phyloP scores from a whole-genome alignment of 2,797 vertebrate genomes.

The Epinephelus awoara region DNA sequence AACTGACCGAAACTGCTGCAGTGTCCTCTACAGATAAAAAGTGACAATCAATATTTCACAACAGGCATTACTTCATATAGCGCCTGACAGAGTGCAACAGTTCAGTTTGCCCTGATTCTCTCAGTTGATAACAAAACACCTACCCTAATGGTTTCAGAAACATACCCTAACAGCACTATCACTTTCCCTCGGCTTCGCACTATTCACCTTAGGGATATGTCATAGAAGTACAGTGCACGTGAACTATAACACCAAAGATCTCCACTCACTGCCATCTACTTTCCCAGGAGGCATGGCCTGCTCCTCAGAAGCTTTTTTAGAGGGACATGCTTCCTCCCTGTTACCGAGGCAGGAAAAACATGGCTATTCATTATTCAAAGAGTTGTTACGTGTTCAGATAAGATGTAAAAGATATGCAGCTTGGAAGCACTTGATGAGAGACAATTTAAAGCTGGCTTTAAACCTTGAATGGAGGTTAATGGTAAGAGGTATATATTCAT shows the following conservation, averaged over 20 bases:
- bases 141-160: constrained; percentile 59
- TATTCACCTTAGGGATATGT: constrained; percentile 34
- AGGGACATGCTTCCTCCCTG: constrained; percentile 39
- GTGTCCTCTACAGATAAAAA: constrained; percentile 39
- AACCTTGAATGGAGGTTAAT: background rate
- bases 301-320: constrained; percentile 45
- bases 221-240: constrained; percentile 21
- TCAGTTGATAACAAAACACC: constrained; percentile 65
- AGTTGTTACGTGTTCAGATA: constrained; percentile 51
- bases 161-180: constrained; percentile 39
- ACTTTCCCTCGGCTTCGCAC: constrained; percentile 29
- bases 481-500: background rate
- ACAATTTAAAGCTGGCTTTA: background rate
- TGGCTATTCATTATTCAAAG: constrained; percentile 66
- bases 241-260: constrained; percentile 35
- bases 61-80: constrained; percentile 33
- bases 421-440: constrained; percentile 33
- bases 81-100: constrained; percentile 24
- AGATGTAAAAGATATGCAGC: constrained; percentile 51
- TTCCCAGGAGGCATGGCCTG: constrained; percentile 43
- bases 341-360: constrained; percentile 47
- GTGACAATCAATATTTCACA: constrained; percentile 74
- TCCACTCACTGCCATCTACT: constrained; percentile 37
- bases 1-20: constrained; percentile 22
- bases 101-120: constrained; percentile 69